Conservation (phyloP, 2,888 invertebrate genomes). For the Drosophila hamatofila region DNA sequence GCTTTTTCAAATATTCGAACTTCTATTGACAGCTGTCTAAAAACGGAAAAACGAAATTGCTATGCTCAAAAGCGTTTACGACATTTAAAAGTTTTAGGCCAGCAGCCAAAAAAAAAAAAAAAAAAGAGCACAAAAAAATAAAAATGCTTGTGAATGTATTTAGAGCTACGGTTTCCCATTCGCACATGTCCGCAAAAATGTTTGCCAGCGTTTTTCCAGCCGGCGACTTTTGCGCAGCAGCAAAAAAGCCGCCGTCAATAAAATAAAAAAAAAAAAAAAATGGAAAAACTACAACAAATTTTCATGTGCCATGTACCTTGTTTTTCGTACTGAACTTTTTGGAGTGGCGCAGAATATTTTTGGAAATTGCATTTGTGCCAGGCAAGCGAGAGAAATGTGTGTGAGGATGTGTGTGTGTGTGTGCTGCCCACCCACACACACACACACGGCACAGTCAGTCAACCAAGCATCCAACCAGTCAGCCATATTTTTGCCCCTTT, state of each 20-base stretch:
- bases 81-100: slow-evolving; percentile 47
- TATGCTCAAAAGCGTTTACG: slow-evolving; percentile 52
- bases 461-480: not conserved
- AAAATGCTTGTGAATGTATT: slow-evolving; percentile 33
- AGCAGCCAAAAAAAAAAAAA: not conserved
- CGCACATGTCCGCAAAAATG: slow-evolving; percentile 35
- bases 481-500: slow-evolving; percentile 53
- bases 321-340: slow-evolving; percentile 60
- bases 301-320: slow-evolving; percentile 46
- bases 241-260: slow-evolving; percentile 15
- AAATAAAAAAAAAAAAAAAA: slow-evolving; percentile 1
- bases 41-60: slow-evolving; percentile 36
- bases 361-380: slow-evolving; percentile 57
- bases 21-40: slow-evolving; percentile 16
- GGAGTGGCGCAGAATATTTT: slow-evolving; percentile 48
- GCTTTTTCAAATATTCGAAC: slow-evolving; percentile 9
- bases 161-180: slow-evolving; percentile 29
- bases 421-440: not conserved
- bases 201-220: slow-evolving; percentile 32
- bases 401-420: not conserved
- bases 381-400: slow-evolving; percentile 5
- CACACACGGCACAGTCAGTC: not conserved
- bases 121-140: slow-evolving; percentile 24
- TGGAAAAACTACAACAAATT: slow-evolving; percentile 57
- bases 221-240: slow-evolving; percentile 19